Evolutionary conservation across 2,888 invertebrate genomes (phyloP).

Genomic region (Meghimatium bilineatum): DNA sequence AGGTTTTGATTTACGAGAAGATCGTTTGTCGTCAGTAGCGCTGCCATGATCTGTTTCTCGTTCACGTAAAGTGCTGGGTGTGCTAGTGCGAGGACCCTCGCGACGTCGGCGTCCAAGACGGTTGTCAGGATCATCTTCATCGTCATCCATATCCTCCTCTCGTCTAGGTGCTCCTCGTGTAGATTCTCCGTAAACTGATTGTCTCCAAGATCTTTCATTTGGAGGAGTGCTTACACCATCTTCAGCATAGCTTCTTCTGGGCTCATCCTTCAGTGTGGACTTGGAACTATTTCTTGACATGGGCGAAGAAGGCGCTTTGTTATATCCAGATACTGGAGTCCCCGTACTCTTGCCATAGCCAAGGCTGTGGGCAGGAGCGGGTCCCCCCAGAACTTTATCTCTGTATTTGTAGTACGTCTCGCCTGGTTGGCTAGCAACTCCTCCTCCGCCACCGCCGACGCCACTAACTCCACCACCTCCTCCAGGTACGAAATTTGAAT

Average conservation of each 20-base stretch:
- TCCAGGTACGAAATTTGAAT: slow-evolving; percentile 38
- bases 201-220: slow-evolving; percentile 67
- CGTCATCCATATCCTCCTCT: slow-evolving; percentile 46
- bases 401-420: slow-evolving; percentile 65
- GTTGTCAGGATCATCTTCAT: slow-evolving; percentile 56
- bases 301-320: slow-evolving; percentile 29
- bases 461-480: slow-evolving; percentile 51
- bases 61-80: slow-evolving; percentile 55
- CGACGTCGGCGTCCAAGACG: slow-evolving; percentile 56
- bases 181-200: slow-evolving; percentile 68
- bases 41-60: slow-evolving; percentile 51
- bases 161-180: slow-evolving; percentile 35
- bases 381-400: slow-evolving; percentile 60
- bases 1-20: slow-evolving; percentile 54
- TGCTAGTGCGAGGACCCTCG: slow-evolving; percentile 64
- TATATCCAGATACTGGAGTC: slow-evolving; percentile 17
- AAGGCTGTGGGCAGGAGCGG: slow-evolving; percentile 39
- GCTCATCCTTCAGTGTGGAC: slow-evolving; percentile 52
- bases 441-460: slow-evolving; percentile 54
- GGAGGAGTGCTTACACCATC: slow-evolving; percentile 63
- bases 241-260: slow-evolving; percentile 54
- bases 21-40: slow-evolving; percentile 53
- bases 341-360: slow-evolving; percentile 37
- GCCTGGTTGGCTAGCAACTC: slow-evolving; percentile 50
- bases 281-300: slow-evolving; percentile 50